Evolutionary conservation across 2,113 vertebrate genomes (phyloP).

Genomic region (Rhizomys pruinosus): DNA sequence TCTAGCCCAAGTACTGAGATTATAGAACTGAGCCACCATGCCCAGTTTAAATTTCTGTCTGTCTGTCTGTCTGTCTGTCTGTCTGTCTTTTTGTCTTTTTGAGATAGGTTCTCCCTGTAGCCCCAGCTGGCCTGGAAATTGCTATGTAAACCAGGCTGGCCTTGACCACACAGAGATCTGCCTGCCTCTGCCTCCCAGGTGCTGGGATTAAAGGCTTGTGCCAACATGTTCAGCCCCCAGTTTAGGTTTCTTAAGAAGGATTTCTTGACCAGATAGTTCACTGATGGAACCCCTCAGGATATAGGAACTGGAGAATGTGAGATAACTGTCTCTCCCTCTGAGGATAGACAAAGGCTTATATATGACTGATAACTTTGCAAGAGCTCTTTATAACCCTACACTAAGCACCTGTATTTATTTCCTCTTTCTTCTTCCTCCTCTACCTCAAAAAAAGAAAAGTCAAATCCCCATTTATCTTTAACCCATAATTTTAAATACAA

Average conservation of each 20-base stretch:
- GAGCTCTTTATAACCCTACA: constrained; percentile 54
- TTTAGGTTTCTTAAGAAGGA: constrained; percentile 27
- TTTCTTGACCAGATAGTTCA: constrained; percentile 30
- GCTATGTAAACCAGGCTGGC: too few species aligned
- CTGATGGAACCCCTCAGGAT: neutral
- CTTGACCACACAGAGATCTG: too few species aligned
- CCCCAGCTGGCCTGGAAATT: too few species aligned
- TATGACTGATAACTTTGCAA: constrained; percentile 51
- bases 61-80: too few species aligned
- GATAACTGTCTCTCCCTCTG: neutral
- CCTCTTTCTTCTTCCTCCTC: constrained; percentile 82
- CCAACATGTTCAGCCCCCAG: neutral
- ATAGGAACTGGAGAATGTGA: neutral
- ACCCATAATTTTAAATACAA: constrained; percentile 75
- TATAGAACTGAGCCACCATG: neutral
- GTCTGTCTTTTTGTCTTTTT: too few species aligned
- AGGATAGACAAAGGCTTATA: constrained; percentile 18
- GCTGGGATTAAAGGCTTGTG: neutral
- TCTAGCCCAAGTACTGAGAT: too few species aligned
- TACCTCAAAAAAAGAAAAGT: constrained; percentile 79
- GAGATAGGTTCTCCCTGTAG: too few species aligned
- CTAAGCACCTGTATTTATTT: constrained; percentile 81
- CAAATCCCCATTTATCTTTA: constrained; percentile 73
- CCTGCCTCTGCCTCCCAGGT: too few species aligned
- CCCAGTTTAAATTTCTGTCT: neutral